These are phyloP conservation scores for Xiphorhynchus elegans DNA, from an alignment of 2,113 vertebrate species.

Conservation along the genomic window DNA sequence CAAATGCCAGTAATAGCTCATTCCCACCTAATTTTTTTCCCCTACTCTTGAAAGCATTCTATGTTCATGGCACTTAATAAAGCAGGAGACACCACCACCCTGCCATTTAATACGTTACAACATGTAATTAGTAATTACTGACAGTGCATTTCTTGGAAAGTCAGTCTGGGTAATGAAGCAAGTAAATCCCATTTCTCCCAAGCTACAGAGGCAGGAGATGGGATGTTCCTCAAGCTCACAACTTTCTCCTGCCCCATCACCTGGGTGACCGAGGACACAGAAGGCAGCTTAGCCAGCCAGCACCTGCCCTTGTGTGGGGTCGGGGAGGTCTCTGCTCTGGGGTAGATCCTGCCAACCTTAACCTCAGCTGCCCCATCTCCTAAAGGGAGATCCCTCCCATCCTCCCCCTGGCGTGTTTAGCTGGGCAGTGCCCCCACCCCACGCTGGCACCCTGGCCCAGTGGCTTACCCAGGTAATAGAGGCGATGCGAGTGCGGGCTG, in stretches of 20 bases:
- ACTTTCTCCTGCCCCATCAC: background rate
- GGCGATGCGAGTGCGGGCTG: conserved; percentile 89
- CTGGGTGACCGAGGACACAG: background rate
- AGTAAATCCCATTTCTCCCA: background rate
- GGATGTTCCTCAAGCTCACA: background rate
- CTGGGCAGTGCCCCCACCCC: background rate
- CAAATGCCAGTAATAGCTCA: background rate
- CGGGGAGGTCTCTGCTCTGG: background rate
- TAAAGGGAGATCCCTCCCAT: background rate
- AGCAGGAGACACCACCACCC: background rate
- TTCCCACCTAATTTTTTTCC: background rate
- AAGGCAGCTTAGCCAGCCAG: background rate
- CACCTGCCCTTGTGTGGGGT: background rate
- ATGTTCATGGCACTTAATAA: background rate
- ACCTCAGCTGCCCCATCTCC: background rate
- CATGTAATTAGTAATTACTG: background rate
- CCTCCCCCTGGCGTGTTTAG: background rate
- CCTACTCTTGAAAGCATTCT: background rate
- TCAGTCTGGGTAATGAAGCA: background rate
- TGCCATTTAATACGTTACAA: background rate
- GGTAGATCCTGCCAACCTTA: rapidly evolving
- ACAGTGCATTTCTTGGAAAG: background rate
- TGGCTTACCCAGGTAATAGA: conserved; percentile 91
- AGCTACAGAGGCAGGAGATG: background rate
- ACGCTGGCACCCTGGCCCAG: rapidly evolving